A percentile compares a stretch with the other conserved stretches of the same genome.
Evolutionary conservation across 2,797 vertebrate species (phyloP).

Genomic region (Myoxocephalus aenaeus): DNA sequence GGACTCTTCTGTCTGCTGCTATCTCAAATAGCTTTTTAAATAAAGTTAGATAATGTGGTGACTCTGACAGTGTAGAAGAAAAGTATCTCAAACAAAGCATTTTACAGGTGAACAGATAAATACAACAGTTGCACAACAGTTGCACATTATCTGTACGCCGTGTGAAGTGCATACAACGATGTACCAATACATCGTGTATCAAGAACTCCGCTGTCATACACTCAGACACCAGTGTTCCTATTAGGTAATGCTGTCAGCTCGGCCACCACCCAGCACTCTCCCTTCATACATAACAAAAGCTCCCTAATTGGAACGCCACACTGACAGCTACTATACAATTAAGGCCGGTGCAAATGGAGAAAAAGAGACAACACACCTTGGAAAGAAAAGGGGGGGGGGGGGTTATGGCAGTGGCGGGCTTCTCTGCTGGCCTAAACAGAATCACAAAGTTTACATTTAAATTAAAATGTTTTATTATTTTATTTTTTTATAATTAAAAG

Average conservation of each 20-base stretch:
- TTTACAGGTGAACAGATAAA: background rate
- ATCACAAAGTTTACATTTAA: too few species aligned
- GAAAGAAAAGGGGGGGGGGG: too few species aligned
- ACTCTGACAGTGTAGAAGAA: background rate
- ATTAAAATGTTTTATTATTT: too few species aligned
- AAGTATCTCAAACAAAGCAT: background rate
- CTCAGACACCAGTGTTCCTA: conserved; percentile 65
- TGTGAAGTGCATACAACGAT: background rate
- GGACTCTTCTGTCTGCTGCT: background rate
- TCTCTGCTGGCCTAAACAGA: too few species aligned
- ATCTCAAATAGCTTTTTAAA: background rate
- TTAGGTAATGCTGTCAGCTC: conserved; percentile 65
- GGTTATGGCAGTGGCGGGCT: too few species aligned
- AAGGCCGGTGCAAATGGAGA: conserved; percentile 24
- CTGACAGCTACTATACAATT: conserved; percentile 45
- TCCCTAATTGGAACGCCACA: conserved; percentile 69
- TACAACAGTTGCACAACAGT: background rate
- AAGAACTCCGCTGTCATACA: conserved; percentile 36
- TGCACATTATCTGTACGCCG: conserved; percentile 4
- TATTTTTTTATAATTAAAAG: too few species aligned
- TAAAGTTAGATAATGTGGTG: too few species aligned
- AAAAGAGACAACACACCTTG: conserved; percentile 16
- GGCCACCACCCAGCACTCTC: conserved; percentile 51
- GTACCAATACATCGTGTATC: conserved; percentile 46
- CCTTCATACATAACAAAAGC: conserved; percentile 63